phyloP scores from a whole-genome alignment of 2,797 vertebrate species.

The Lophotriccus pileatus region DNA sequence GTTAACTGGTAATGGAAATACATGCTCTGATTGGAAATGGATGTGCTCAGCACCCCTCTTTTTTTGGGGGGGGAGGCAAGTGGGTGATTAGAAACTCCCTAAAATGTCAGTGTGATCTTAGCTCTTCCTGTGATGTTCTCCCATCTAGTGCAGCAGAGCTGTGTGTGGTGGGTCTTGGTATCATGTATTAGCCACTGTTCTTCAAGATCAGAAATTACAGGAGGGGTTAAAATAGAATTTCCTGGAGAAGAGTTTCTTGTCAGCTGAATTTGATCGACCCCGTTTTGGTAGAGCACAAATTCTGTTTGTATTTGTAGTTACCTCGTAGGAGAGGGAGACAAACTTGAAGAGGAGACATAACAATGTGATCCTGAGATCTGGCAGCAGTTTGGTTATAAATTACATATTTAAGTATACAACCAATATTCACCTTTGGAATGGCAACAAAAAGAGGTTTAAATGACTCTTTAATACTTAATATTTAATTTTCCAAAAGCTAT shows the following conservation, averaged over 20 bases:
- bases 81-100: neutral
- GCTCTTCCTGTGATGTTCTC: neutral
- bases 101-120: neutral
- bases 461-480: neutral
- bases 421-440: neutral
- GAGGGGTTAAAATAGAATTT: conserved; percentile 50
- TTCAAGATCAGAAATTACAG: conserved; percentile 1
- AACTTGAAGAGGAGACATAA: neutral
- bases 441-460: neutral
- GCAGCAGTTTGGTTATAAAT: neutral
- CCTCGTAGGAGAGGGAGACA: neutral
- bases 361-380: neutral
- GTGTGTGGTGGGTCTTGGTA: neutral
- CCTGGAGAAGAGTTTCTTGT: conserved; percentile 20
- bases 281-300: conserved; percentile 12
- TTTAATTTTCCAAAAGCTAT: neutral
- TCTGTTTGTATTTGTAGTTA: conserved; percentile 45
- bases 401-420: neutral
- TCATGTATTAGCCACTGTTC: neutral
- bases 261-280: conserved; percentile 36
- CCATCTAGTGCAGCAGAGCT: neutral
- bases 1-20: neutral
- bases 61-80: neutral
- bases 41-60: neutral
- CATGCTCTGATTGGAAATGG: neutral